These are phyloP conservation scores for Prosopocoilus inquinatus DNA, from an alignment of 2,888 invertebrate species.

Conservation along the genomic window DNA sequence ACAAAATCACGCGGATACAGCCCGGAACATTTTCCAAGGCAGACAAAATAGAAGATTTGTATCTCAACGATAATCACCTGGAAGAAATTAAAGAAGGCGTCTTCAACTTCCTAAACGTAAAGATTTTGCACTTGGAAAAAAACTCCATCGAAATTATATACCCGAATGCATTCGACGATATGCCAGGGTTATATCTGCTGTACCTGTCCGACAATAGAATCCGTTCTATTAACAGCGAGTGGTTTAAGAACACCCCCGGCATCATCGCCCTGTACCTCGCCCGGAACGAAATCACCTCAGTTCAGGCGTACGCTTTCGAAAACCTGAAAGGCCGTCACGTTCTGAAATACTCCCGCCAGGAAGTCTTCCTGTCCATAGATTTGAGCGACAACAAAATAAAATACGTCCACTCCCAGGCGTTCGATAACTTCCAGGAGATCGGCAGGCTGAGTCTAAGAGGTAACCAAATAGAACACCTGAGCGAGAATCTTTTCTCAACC, in stretches of 20 bases:
- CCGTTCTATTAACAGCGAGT: conserved; percentile 30
- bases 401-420: conserved; percentile 35
- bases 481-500: conserved; percentile 17
- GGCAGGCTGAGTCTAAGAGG: conserved; percentile 35
- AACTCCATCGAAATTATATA: conserved; percentile 36
- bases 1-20: conserved; percentile 32
- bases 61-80: conserved; percentile 33
- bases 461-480: conserved; percentile 35
- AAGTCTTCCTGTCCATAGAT: conserved; percentile 28
- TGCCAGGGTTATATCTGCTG: conserved; percentile 34
- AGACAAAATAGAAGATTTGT: conserved; percentile 30
- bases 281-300: conserved; percentile 31
- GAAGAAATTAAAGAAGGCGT: conserved; percentile 32
- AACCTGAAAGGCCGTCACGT: conserved; percentile 30
- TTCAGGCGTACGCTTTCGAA: conserved; percentile 32
- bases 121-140: conserved; percentile 31
- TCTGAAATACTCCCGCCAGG: conserved; percentile 26
- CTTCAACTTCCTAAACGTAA: conserved; percentile 32
- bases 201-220: conserved; percentile 36
- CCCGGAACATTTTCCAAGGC: conserved; percentile 36
- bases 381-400: conserved; percentile 35
- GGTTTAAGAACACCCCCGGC: conserved; percentile 36
- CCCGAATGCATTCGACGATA: conserved; percentile 34
- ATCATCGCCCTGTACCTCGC: conserved; percentile 33
- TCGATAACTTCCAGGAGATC: conserved; percentile 33